Base-by-base conservation (phyloP, 1,140 invertebrate genomes). In the Olivierus martensii region DNA sequence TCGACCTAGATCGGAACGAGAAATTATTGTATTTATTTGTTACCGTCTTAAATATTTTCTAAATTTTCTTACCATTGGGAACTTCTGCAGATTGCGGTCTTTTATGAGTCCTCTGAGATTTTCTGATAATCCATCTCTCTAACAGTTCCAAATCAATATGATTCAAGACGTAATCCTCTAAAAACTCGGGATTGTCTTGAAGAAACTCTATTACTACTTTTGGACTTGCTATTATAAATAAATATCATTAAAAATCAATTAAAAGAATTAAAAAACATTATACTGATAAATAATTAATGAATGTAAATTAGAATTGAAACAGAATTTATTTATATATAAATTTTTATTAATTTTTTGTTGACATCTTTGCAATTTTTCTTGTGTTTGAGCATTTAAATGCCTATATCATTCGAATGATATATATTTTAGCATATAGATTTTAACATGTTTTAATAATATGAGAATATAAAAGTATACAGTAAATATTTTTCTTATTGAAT, bases 101-200 rank as follows among this genome's bases (percentile, higher is more conserved):
- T 22, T 58, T 47, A 15, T 19, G 7, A 18, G 69, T 63, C 35
- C 69, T 59, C 54, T 73, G 72, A n/a, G 71, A 72, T 56, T 74
- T 69, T 18, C 74, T 63, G 46, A 77, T 76, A 46, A 77, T 72
- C 77, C 77, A 79, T 44, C 74, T 63, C 61, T 78, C 76, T 50
- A 79, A 56, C 49, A 70, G 69, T 51, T 78, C 76, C 39, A 75
- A 56, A 39, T 73, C 71, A 7, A 79, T 71, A 51, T 78, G 69
- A 18, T 75, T 69, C 62, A 74, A 68, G 7, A 79, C 67, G 61
- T 70, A 76, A 18, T 69, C 59, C 60, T 79, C 77, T 52, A 79
- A 62, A 59, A 75, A 76, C 21, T 77, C 74, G 3, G 75, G 71
- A 64, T 77, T 70, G 9, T 69, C 67, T 42, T 65, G 61, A n/a